Evolutionary conservation across 2,797 vertebrate species (phyloP).

Genomic region (Pyrocephalus nanus): DNA sequence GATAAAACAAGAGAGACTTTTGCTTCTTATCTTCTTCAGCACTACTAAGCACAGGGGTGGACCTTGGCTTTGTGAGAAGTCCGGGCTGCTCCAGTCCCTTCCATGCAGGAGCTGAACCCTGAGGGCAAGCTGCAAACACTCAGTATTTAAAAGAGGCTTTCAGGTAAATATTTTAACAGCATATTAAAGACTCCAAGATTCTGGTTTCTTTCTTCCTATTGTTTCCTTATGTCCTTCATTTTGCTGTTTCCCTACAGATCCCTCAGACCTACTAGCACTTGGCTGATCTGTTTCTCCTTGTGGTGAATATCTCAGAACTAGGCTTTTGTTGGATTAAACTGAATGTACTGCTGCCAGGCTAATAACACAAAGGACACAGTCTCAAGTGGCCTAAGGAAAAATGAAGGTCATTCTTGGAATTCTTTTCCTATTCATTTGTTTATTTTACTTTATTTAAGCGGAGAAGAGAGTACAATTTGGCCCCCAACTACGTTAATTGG

Average conservation of each 20-base stretch:
- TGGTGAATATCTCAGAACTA: neutral
- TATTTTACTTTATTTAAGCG: slow-evolving; percentile 18
- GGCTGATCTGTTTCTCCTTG: neutral
- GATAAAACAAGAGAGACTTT: slow-evolving; percentile 18
- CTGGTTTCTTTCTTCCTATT: neutral
- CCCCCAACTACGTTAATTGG: neutral
- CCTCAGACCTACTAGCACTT: neutral
- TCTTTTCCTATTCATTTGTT: slow-evolving; percentile 25
- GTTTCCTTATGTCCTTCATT: neutral
- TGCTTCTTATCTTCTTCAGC: slow-evolving; percentile 47
- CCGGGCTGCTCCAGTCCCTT: neutral
- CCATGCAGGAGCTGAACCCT: slow-evolving; percentile 1
- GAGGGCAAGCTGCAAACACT: slow-evolving; percentile 16
- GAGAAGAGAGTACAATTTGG: neutral
- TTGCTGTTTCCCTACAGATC: neutral
- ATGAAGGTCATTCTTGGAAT: slow-evolving; percentile 1
- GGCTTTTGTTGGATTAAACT: slow-evolving; percentile 4
- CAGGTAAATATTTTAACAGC: neutral
- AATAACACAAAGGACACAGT: slow-evolving; percentile 7
- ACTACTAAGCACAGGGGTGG: neutral
- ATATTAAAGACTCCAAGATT: neutral
- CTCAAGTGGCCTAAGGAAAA: neutral
- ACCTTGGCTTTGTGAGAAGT: neutral
- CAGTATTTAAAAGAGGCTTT: slow-evolving; percentile 5
- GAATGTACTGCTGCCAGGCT: neutral